Evolutionary conservation across 2,113 vertebrate genomes (phyloP).

Genomic region (Caloenas nicobarica): DNA sequence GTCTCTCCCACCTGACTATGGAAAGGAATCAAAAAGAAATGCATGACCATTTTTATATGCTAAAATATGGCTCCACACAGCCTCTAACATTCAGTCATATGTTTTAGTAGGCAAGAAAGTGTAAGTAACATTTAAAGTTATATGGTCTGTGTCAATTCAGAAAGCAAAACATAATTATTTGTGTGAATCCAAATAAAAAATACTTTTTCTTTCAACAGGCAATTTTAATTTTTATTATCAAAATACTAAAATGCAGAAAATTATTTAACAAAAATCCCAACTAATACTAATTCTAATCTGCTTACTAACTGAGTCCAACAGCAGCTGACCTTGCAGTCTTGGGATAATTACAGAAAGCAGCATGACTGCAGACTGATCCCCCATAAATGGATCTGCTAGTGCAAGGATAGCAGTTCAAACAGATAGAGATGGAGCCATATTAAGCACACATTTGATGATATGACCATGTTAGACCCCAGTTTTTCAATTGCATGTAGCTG

Average conservation of each 20-base stretch:
- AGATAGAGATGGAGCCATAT: neutral
- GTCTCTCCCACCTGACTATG: neutral
- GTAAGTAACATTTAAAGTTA: neutral
- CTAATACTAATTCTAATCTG: neutral
- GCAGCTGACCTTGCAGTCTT: neutral
- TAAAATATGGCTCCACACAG: neutral
- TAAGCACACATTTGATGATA: neutral
- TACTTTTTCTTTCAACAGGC: neutral
- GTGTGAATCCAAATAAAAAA: neutral
- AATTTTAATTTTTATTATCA: neutral
- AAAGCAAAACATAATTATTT: neutral
- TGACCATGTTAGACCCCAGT: rapidly evolving
- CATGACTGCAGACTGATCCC: neutral
- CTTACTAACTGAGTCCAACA: neutral
- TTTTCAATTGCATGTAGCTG: neutral
- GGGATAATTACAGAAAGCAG: neutral
- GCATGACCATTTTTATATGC: neutral
- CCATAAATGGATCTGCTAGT: neutral
- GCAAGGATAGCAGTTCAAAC: neutral
- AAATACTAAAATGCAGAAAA: neutral
- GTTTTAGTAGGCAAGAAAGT: neutral
- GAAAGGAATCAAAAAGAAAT: neutral
- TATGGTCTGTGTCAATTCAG: neutral
- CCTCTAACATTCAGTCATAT: neutral
- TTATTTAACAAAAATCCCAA: neutral